phyloP scores from a whole-genome alignment of 2,113 vertebrate species.

The Phainopepla nitens region DNA sequence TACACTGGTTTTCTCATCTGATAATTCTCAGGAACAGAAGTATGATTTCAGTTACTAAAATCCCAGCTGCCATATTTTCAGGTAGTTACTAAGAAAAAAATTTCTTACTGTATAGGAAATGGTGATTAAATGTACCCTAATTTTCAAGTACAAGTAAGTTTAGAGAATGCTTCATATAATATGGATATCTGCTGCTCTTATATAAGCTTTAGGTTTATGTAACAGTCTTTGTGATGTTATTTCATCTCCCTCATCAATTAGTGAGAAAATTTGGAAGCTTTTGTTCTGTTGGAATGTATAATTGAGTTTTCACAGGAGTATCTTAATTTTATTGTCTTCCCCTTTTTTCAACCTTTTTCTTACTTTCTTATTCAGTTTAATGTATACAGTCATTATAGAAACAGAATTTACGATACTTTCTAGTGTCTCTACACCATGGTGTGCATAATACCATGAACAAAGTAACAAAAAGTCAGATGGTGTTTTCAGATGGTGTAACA shows the following conservation, averaged over 20 bases:
- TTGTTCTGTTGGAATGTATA: not conserved
- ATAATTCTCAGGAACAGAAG: constrained; percentile 31
- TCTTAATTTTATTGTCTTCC: not conserved
- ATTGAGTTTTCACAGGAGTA: not conserved
- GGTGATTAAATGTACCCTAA: not conserved
- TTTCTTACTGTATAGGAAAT: not conserved
- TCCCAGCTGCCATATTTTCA: constrained; percentile 43
- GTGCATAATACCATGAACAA: not conserved
- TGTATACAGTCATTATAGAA: not conserved
- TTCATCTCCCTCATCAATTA: constrained; percentile 20
- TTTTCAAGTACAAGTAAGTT: not conserved
- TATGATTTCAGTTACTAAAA: constrained; percentile 47
- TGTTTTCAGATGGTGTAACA: not conserved
- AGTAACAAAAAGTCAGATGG: not conserved
- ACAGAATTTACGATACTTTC: not conserved
- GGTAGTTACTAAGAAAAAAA: constrained; percentile 27
- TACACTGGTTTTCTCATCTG: constrained; percentile 22
- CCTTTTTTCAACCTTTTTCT: not conserved
- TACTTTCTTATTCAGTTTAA: not conserved
- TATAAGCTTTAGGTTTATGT: not conserved
- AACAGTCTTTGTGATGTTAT: constrained; percentile 10
- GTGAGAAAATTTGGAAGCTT: constrained; percentile 39
- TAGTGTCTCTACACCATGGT: not conserved
- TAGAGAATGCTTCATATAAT: not conserved
- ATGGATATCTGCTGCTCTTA: not conserved